phyloP scores from a whole-genome alignment of 2,888 invertebrate species.

The Amphipyra tragopoginis region DNA sequence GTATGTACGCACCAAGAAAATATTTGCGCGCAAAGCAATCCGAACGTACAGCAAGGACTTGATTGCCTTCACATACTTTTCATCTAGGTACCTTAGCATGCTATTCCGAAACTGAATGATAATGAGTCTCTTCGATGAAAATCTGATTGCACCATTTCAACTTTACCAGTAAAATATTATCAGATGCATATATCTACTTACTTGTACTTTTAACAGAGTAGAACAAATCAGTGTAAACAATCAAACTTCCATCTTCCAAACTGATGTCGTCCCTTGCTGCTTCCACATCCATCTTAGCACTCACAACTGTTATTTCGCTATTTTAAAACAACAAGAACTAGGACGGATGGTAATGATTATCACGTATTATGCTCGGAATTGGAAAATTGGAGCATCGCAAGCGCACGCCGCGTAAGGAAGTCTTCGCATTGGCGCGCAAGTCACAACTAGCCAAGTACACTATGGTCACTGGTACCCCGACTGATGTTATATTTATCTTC shows the following conservation, averaged over 20 bases:
- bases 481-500: constrained; percentile 36
- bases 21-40: constrained; percentile 4
- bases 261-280: constrained; percentile 75
- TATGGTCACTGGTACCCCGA: constrained; percentile 19
- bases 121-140: background rate
- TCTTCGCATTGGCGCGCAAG: constrained; percentile 20
- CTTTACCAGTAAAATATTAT: background rate
- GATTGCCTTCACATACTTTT: constrained; percentile 46
- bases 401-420: constrained; percentile 40
- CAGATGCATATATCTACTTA: constrained; percentile 33
- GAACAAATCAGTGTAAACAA: constrained; percentile 70
- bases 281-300: constrained; percentile 77
- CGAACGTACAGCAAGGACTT: constrained; percentile 12
- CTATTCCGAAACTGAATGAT: background rate
- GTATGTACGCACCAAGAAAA: background rate
- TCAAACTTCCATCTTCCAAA: constrained; percentile 75
- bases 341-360: constrained; percentile 63
- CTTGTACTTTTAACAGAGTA: constrained; percentile 36
- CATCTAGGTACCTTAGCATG: constrained; percentile 5
- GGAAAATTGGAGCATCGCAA: constrained; percentile 68
- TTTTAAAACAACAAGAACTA: constrained; percentile 40
- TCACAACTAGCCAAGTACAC: constrained; percentile 27
- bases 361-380: constrained; percentile 68
- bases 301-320: constrained; percentile 21
- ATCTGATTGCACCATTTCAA: background rate